Base-by-base conservation (phyloP, 2,113 vertebrate genomes). In the Salvelinus namaycush region DNA sequence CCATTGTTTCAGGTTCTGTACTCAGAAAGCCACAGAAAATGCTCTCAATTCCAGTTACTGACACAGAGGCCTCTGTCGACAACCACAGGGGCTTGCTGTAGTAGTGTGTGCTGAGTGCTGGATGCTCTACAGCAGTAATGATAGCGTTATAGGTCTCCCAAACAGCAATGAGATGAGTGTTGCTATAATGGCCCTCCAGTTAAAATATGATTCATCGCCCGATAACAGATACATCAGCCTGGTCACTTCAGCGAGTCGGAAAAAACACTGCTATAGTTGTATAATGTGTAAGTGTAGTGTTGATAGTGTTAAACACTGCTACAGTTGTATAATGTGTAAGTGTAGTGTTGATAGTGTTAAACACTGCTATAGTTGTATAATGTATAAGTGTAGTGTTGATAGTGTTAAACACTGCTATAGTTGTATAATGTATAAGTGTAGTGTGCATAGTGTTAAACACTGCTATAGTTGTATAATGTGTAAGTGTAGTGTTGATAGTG, bases 161-260 rank as follows among this genome's bases (percentile, higher is more conserved):
- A 65, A 68, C 49, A 68, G 44, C 31, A 48, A 67, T 75, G 64
- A 77, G 18, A 26, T 1, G 24, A 66, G 57, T 60, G 22, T 1
- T 24, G 60, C 64, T 60, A 27, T 65, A 67, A 79, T 68, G 22
- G 73, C 72, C 44, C 70, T 77, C 60, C 16, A 64, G 1, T 66
- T 72, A 68, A 62, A 76, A 83, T 77, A 73, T 74, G 85, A 80
- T 62, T 82, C 82, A 74, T 51, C 54, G 68, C 54, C 64, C 74
- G 54, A 4, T 24, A 68, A 12, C 68, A 76, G 81, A 76, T 74
- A 82, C 79, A 34, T 70, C 79, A 34, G 27, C 51, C 70, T 59
- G 72, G 48, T 26, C 86, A 83, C 83, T 87, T 81, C 76, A 82
- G 70, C 71, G 79, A 87, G 82, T 81, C 81, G 76, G 79, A 83